Evolutionary conservation across 2,113 vertebrate genomes (phyloP).

Genomic region (Phrynosoma platyrhinos): DNA sequence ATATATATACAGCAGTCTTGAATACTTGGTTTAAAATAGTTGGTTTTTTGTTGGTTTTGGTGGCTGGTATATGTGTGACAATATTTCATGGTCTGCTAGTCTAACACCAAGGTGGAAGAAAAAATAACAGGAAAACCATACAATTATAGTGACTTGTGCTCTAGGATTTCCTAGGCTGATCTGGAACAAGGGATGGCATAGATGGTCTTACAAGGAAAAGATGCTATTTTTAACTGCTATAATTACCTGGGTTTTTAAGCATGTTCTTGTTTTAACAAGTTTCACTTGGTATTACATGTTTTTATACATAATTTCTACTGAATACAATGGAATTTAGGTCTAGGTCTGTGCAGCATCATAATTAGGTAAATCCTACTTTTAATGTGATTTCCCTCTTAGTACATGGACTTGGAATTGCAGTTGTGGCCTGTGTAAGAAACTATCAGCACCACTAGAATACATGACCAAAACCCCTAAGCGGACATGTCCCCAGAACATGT

Average conservation of each 20-base stretch:
- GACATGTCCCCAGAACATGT: background rate
- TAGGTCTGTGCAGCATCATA: background rate
- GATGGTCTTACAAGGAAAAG: background rate
- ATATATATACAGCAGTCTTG: slow-evolving; percentile 32
- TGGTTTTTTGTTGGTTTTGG: slow-evolving; percentile 25
- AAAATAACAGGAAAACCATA: slow-evolving; percentile 17
- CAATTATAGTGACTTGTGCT: background rate
- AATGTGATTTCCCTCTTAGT: background rate
- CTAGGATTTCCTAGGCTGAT: background rate
- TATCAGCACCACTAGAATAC: background rate
- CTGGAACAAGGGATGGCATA: background rate
- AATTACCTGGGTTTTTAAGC: too few species aligned
- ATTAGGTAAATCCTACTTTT: background rate
- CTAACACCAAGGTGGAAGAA: slow-evolving; percentile 28
- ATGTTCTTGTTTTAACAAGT: background rate
- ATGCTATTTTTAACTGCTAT: too few species aligned
- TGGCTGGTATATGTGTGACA: slow-evolving; percentile 20
- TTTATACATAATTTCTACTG: background rate
- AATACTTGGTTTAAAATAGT: slow-evolving; percentile 22
- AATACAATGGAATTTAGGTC: background rate
- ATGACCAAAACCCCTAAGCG: background rate
- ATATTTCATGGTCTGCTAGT: slow-evolving; percentile 22
- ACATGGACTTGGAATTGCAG: background rate
- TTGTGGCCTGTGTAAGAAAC: background rate
- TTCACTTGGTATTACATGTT: background rate